Conservation (phyloP, 2,797 vertebrate species). For the Aldrovandia affinis region DNA sequence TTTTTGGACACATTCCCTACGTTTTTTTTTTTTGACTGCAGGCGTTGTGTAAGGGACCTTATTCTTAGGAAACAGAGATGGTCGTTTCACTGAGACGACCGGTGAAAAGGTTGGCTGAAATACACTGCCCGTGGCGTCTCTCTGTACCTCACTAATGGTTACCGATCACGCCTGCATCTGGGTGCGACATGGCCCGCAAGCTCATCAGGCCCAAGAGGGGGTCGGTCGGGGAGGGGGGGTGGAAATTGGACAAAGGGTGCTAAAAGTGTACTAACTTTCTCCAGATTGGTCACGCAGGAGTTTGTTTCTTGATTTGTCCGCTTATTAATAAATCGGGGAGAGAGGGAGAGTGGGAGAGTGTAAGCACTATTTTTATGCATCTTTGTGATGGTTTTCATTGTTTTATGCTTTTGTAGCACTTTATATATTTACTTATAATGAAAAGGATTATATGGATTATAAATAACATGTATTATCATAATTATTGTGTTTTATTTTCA, state of each 20-base stretch:
- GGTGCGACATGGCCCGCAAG: not conserved
- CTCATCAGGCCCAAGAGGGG: not conserved
- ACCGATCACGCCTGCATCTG: not conserved
- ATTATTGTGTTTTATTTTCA: not conserved
- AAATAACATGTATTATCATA: no score
- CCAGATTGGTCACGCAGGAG: not conserved
- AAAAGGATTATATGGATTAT: no score
- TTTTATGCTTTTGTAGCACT: no score
- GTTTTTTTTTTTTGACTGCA: not conserved
- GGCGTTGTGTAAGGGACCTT: not conserved
- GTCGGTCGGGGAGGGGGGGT: not conserved
- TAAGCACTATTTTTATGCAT: not conserved
- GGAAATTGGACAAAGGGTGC: not conserved
- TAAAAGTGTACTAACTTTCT: slow-evolving; percentile 8
- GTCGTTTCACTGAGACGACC: not conserved
- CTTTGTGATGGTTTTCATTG: no score
- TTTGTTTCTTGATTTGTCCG: not conserved
- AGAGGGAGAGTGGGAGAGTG: not conserved
- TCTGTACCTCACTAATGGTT: not conserved
- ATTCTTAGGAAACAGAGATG: not conserved
- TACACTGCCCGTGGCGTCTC: not conserved
- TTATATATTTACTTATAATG: no score
- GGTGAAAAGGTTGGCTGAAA: not conserved
- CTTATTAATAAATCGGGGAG: no score
- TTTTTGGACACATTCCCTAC: not conserved